phyloP scores from a whole-genome alignment of 2,797 vertebrate genomes.

The Takifugu ocellatus region DNA sequence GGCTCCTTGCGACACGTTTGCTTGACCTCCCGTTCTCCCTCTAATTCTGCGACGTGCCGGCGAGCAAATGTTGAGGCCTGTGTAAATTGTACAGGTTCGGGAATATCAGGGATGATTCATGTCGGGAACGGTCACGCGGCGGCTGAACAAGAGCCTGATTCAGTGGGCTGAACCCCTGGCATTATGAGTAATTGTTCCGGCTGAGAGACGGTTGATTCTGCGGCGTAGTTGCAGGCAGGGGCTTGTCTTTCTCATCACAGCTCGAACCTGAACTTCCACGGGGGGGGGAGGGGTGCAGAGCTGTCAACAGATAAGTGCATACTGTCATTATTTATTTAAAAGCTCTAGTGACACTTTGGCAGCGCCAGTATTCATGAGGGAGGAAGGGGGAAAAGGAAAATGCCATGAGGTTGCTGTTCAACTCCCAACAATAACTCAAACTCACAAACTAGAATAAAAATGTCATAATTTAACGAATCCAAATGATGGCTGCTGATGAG shows the following conservation, averaged over 20 bases:
- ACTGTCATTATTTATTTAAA: constrained; percentile 72
- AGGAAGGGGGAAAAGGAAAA: constrained; percentile 17
- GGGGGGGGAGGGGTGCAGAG: constrained; percentile 24
- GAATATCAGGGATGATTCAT: constrained; percentile 44
- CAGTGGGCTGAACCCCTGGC: constrained; percentile 37
- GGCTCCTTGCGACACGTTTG: constrained; percentile 17
- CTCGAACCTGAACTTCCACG: constrained; percentile 58
- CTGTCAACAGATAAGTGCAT: constrained; percentile 59
- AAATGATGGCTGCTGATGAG: no score
- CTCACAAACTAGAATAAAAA: no score
- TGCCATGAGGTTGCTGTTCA: not conserved
- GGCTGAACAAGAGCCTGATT: constrained; percentile 65
- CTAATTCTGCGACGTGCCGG: constrained; percentile 21
- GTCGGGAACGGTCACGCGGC: constrained; percentile 44
- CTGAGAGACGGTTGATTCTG: constrained; percentile 53
- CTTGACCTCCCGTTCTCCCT: constrained; percentile 17
- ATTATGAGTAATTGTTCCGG: constrained; percentile 60
- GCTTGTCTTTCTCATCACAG: constrained; percentile 64
- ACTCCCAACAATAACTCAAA: no score
- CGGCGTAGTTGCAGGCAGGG: constrained; percentile 50
- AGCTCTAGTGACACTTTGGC: constrained; percentile 51
- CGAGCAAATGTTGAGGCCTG: constrained; percentile 30
- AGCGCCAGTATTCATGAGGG: constrained; percentile 30
- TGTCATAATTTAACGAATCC: no score
- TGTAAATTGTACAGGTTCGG: constrained; percentile 26